Base-by-base conservation (phyloP, 2,113 vertebrate species). In the Alces alces region DNA sequence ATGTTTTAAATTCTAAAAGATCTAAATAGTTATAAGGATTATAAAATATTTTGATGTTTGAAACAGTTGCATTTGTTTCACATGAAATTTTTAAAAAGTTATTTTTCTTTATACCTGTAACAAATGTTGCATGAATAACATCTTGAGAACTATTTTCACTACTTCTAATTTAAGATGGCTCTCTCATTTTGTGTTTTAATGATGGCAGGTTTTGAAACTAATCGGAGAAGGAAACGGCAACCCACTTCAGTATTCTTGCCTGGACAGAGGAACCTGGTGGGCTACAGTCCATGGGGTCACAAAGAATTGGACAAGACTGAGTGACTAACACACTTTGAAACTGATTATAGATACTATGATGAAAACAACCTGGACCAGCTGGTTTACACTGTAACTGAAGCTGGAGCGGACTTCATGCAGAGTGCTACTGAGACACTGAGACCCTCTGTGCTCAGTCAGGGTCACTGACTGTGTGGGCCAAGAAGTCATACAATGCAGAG, bases 291-390 rank as follows among this genome's bases (percentile, higher is more conserved):
- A n/a, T 66, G 61, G 33, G 8, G 16, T 17, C 16, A 66, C 61
- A 66, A 66, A n/a, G 33, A n/a, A 33, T 19, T 30, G 8, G 61
- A 66, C 61, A 66, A n/a, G 16, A 66, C 61, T 66, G 61, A 66
- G 16, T n/a, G 33, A 66, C 61, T n/a, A 66, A 66, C 33, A 66
- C 61, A 66, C 33, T 66, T 66, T 19, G 16, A 66, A 66, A 66
- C 16, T n/a, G n/a, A 97, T 70, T 98, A 98, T 87, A 98, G 87
- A 94, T 98, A 98, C 5, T 97, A 98, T n/a, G 60, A 98, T 47
- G 98, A 98, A 91, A 98, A 98, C 85, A 93, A 89, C 30, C 1
- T 86, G 23, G 83, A 96, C 43, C 98, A 98, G 61, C 95, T 95
- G 97, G 10, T 98, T 16, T 98, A 98, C 33, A 33, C 92, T 2